Percentiles rank a stretch among this genome's conserved stretches.
These are phyloP conservation scores for Macropodus opercularis DNA, from an alignment of 2,797 vertebrate genomes.

Conservation along the genomic window DNA sequence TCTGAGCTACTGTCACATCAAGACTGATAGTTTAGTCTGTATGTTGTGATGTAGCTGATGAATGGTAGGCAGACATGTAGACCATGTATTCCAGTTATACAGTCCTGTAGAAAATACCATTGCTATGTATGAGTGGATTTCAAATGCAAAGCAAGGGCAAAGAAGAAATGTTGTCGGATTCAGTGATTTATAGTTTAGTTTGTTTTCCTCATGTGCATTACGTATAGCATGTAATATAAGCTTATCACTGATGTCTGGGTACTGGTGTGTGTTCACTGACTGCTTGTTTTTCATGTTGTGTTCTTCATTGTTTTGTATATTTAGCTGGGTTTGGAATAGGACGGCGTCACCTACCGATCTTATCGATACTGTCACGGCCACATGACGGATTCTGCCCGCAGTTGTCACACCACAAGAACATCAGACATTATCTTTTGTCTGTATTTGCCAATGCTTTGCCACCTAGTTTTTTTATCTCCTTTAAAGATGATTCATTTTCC, in stretches of 20 bases:
- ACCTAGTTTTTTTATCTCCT: constrained; percentile 39
- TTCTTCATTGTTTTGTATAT: constrained; percentile 28
- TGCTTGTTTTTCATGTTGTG: constrained; percentile 1
- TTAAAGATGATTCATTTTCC: constrained; percentile 56
- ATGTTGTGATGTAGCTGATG: background rate
- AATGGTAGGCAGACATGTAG: background rate
- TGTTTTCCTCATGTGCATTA: background rate
- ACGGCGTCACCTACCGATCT: constrained; percentile 12
- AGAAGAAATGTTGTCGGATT: too few relatives aligned
- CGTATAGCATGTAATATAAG: background rate
- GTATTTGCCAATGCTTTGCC: constrained; percentile 24
- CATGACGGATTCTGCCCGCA: constrained; percentile 24
- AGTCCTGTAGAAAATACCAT: too few relatives aligned
- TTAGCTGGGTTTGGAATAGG: constrained; percentile 25
- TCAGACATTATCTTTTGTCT: constrained; percentile 27
- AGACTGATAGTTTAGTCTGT: background rate
- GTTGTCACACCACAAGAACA: constrained; percentile 30
- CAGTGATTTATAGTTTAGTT: background rate
- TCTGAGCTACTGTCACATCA: background rate
- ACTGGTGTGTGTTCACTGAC: background rate
- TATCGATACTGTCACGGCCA: constrained; percentile 30
- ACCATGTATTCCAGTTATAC: background rate
- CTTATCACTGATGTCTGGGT: background rate
- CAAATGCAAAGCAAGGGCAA: too few relatives aligned
- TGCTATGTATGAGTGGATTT: too few relatives aligned